Conservation (phyloP, 2,888 invertebrate genomes). For the Terebella lapidaria region DNA sequence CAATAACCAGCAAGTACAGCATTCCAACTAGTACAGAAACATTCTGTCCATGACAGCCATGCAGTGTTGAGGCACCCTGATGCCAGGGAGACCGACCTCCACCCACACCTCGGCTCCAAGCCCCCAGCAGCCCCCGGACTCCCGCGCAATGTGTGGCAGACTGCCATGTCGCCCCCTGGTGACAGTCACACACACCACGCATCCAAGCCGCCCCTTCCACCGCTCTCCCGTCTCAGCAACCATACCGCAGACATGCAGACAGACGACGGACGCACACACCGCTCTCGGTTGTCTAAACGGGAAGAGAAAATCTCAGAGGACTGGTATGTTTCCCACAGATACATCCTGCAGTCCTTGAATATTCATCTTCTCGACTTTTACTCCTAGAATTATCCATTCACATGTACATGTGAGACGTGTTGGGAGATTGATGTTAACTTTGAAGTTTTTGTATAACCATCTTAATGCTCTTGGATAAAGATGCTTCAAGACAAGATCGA, state of each 20-base stretch:
- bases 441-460: too few species aligned
- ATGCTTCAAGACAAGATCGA: too few species aligned
- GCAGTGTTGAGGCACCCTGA: constrained; percentile 28
- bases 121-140: not conserved
- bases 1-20: too few species aligned
- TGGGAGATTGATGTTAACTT: too few species aligned
- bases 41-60: constrained; percentile 28
- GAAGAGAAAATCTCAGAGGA: constrained; percentile 41
- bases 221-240: constrained; percentile 34
- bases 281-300: constrained; percentile 23
- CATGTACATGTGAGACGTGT: too few species aligned
- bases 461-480: too few species aligned
- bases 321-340: constrained; percentile 27
- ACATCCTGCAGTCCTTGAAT: too few species aligned
- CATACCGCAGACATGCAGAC: constrained; percentile 1
- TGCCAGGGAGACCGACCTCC: too few species aligned
- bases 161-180: constrained; percentile 17
- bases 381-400: too few species aligned
- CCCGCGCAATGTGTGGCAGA: constrained; percentile 3
- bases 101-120: constrained; percentile 1
- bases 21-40: too few species aligned
- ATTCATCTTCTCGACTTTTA: too few species aligned
- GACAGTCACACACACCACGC: not conserved
- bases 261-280: constrained; percentile 22
- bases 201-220: constrained; percentile 32